These are phyloP conservation scores for Timema cristinae DNA, from an alignment of 2,888 invertebrate genomes.

Conservation along the genomic window DNA sequence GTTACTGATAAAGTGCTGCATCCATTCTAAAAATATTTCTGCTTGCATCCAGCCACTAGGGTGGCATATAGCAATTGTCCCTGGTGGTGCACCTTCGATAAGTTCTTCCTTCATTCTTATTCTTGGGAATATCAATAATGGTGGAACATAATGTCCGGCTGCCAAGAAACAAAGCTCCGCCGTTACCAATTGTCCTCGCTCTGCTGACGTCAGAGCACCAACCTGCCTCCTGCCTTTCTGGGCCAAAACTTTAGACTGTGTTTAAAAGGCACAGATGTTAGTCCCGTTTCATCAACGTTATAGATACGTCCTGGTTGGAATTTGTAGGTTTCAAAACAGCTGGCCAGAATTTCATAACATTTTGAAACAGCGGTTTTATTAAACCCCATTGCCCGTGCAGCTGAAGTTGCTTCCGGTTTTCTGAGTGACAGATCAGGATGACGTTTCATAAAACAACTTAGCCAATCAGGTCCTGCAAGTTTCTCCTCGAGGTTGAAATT, in stretches of 20 bases:
- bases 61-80: constrained; percentile 36
- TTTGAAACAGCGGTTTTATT: background rate
- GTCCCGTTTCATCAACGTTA: background rate
- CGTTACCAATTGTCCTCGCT: background rate
- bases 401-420: constrained; percentile 9
- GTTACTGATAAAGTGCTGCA: constrained; percentile 37
- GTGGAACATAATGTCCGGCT: constrained; percentile 38
- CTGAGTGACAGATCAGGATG: constrained; percentile 5
- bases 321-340: background rate
- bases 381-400: constrained; percentile 3
- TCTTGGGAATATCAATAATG: constrained; percentile 39
- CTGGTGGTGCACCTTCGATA: constrained; percentile 38
- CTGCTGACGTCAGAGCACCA: background rate
- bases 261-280: background rate
- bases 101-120: constrained; percentile 38
- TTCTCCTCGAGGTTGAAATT: background rate
- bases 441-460: background rate
- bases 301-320: background rate
- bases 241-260: no score
- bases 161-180: background rate
- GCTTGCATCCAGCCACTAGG: constrained; percentile 39
- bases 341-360: background rate
- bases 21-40: constrained; percentile 39
- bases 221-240: constrained; percentile 6
- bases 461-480: background rate